Percentiles rank a stretch among this genome's conserved stretches.
Evolutionary conservation across 2,797 vertebrate genomes (phyloP).

Genomic region (Toxotes lorentzi): DNA sequence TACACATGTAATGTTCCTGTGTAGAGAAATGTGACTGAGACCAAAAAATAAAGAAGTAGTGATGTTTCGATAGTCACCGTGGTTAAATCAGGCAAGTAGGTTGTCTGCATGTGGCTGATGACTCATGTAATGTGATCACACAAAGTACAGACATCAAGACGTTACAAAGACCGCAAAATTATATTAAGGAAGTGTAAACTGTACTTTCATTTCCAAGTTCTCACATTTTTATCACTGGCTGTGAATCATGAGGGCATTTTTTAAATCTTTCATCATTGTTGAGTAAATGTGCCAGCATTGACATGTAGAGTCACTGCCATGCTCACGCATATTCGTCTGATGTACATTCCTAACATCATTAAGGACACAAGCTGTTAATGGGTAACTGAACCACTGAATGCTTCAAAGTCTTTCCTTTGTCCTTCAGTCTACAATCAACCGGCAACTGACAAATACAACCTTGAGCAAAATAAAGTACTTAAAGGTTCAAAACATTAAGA

Average conservation of each 20-base stretch:
- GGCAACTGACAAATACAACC: slow-evolving; percentile 17
- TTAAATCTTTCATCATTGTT: slow-evolving; percentile 8
- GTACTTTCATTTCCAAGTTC: not conserved
- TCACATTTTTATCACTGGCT: not conserved
- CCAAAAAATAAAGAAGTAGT: slow-evolving; percentile 28
- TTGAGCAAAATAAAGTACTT: not conserved
- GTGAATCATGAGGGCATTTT: not conserved
- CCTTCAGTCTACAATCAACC: slow-evolving; percentile 1
- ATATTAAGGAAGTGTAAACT: not conserved
- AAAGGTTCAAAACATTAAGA: slow-evolving; percentile 8
- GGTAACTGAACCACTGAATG: slow-evolving; percentile 46
- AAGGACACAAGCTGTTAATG: slow-evolving; percentile 59
- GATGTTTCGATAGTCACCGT: not conserved
- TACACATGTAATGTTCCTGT: not conserved
- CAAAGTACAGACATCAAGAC: not conserved
- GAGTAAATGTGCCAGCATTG: slow-evolving; percentile 20
- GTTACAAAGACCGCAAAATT: slow-evolving; percentile 8
- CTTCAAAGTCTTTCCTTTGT: slow-evolving; percentile 15
- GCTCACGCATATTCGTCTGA: slow-evolving; percentile 12
- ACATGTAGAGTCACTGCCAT: slow-evolving; percentile 25
- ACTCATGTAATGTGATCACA: not conserved
- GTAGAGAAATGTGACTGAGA: not conserved
- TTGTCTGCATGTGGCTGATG: slow-evolving; percentile 36
- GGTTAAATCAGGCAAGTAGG: not conserved
- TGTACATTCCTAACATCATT: slow-evolving; percentile 45